Evolutionary conservation across 1,140 invertebrate genomes (phyloP), one percentile per base, ranked within the genome.

Genomic region (Carposina sasakii): DNA sequence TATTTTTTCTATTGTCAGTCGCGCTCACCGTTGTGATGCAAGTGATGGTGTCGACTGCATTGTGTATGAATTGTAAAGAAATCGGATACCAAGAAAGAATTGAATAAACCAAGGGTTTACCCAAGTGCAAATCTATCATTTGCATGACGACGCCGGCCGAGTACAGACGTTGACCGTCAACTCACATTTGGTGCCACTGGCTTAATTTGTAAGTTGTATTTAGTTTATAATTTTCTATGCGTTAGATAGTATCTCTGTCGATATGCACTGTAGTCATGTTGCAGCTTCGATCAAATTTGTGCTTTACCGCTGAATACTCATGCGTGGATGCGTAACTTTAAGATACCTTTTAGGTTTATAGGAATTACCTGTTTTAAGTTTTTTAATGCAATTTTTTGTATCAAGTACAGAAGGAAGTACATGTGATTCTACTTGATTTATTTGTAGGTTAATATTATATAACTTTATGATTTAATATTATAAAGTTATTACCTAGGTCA

Each of bases 271-370:
- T 77, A 83, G 74, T 77, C 70, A 76, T 63, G 75, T 84, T 81
- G 77, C 81, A 84, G 81, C 81, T 84, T 81, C 57, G 79, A 84
- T 78, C 81, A 84, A 39, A 79, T 55, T 78, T 73, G 71, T 78
- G 77, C 77, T 84, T 81, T 84, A 81, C 67, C 64, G 77, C 74
- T 74, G 71, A 84, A 84, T 84, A 84, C 81, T 81, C 81, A 81
- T 76, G 76, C 69, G 75, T 81, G 75, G 71, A 78, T 81, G 74
- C 71, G 59, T 81, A 67, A 71, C 71, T 66, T 75, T 79, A 74
- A 69, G 69, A 46, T 48, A 57, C 62, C 56, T 59, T 67, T 77
- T 72, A 67, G 66, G 71, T 42, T 71, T 68, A 42, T 76, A 74
- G 63, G 69, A 60, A 71, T 64, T 71, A 63, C 43, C 61, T 69